Conservation (phyloP, 2,888 invertebrate species). For the Eupithecia exiguata region DNA sequence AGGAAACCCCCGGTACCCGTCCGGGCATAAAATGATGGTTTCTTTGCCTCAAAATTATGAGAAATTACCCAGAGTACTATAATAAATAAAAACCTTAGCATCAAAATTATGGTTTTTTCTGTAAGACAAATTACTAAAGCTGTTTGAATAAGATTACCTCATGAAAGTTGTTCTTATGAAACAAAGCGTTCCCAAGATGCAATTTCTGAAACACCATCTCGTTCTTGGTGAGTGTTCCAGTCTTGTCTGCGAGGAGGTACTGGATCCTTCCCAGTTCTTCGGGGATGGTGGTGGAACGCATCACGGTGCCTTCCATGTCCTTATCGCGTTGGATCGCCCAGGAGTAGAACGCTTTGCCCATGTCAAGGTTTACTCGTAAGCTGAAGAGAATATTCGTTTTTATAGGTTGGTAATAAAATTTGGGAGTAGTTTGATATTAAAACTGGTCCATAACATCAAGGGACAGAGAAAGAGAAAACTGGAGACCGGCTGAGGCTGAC, state of each 20-base stretch:
- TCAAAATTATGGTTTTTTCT: too few relatives aligned
- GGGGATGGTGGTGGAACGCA: slow-evolving; percentile 98
- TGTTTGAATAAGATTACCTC: slow-evolving; percentile 18
- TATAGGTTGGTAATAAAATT: background rate
- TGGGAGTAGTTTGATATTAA: too few relatives aligned
- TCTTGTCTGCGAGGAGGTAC: slow-evolving; percentile 98
- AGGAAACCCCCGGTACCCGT: too few relatives aligned
- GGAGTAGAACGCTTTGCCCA: slow-evolving; percentile 99
- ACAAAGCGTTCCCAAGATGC: slow-evolving; percentile 96
- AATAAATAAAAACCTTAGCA: too few relatives aligned
- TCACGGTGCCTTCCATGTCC: slow-evolving; percentile 96
- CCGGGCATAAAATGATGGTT: too few relatives aligned
- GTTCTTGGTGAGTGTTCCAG: slow-evolving; percentile 99
- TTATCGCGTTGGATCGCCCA: slow-evolving; percentile 98
- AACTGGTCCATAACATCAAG: too few relatives aligned
- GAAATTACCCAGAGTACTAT: too few relatives aligned
- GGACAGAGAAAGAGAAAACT: too few relatives aligned
- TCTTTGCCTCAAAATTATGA: too few relatives aligned
- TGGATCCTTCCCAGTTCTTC: slow-evolving; percentile 98
- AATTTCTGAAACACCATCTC: slow-evolving; percentile 99
- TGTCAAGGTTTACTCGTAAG: slow-evolving; percentile 98
- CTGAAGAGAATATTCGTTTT: slow-evolving; percentile 77
- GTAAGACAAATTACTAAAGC: background rate
- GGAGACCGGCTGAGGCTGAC: too few relatives aligned
- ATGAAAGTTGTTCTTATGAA: slow-evolving; percentile 91